These are phyloP conservation scores for Lithophane ornitopus DNA, from an alignment of 2,888 invertebrate genomes.

Conservation along the genomic window DNA sequence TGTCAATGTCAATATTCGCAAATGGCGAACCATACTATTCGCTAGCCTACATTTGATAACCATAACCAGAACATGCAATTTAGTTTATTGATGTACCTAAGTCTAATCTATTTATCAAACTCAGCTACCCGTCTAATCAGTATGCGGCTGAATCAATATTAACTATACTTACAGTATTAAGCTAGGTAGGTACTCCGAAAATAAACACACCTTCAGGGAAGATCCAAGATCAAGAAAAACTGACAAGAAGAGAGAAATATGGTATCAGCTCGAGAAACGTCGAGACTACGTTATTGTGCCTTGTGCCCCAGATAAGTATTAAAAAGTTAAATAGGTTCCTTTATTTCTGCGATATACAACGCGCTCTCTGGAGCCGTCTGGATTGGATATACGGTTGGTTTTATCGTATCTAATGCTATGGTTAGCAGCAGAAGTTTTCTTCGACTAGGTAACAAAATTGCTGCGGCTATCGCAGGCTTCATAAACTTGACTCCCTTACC, in stretches of 20 bases:
- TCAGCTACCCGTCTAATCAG: constrained; percentile 44
- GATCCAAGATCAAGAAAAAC: constrained; percentile 6
- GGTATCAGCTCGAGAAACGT: neutral
- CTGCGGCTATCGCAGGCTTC: neutral
- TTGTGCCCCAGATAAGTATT: neutral
- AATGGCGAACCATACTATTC: constrained; percentile 11
- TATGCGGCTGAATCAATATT: constrained; percentile 24
- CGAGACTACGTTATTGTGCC: neutral
- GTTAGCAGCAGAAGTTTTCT: neutral
- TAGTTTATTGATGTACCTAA: constrained; percentile 25
- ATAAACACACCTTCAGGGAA: constrained; percentile 27
- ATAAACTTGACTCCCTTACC: neutral
- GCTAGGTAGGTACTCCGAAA: neutral
- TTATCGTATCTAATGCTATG: neutral
- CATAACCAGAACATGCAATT: neutral
- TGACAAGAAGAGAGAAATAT: neutral
- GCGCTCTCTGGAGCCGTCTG: neutral
- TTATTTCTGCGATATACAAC: neutral
- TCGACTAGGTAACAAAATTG: neutral
- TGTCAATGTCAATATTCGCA: constrained; percentile 46
- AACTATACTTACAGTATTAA: neutral
- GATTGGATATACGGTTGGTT: neutral
- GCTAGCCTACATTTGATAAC: constrained; percentile 28
- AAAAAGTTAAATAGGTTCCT: neutral
- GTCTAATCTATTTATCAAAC: constrained; percentile 37